Percentiles rank a stretch among this genome's conserved stretches.
Evolutionary conservation across 2,888 invertebrate genomes (phyloP).

Genomic region (Drosophila planitibia): DNA sequence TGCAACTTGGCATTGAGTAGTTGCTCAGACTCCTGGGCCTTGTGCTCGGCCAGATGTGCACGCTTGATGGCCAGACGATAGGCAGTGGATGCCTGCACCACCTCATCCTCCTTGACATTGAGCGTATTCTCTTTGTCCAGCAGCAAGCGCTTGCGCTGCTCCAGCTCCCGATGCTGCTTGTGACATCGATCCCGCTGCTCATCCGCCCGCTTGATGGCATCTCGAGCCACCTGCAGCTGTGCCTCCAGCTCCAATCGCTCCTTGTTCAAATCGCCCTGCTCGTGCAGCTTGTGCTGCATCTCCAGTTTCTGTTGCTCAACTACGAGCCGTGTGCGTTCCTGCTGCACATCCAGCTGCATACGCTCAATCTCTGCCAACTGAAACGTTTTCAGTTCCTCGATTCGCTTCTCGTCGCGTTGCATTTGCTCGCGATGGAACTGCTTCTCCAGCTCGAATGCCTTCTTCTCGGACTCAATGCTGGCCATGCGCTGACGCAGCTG

Average conservation of each 20-base stretch:
- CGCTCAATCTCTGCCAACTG: conserved; percentile 82
- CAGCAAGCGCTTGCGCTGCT: conserved; percentile 82
- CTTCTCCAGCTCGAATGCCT: conserved; percentile 83
- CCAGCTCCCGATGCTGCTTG: conserved; percentile 82
- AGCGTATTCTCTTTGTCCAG: conserved; percentile 82
- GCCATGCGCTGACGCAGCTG: conserved; percentile 83
- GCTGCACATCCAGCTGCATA: conserved; percentile 77
- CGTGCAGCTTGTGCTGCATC: conserved; percentile 76
- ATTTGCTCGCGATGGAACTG: conserved; percentile 83
- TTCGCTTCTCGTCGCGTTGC: conserved; percentile 82
- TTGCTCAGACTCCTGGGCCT: conserved; percentile 77
- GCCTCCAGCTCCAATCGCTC: conserved; percentile 83
- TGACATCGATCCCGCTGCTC: conserved; percentile 83
- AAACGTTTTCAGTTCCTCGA: conserved; percentile 82
- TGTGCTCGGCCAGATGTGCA: conserved; percentile 72
- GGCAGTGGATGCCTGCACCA: conserved; percentile 75
- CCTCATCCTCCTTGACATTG: conserved; percentile 81
- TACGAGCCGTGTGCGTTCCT: conserved; percentile 78
- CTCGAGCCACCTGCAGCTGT: conserved; percentile 83
- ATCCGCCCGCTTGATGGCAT: conserved; percentile 84
- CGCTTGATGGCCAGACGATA: conserved; percentile 81
- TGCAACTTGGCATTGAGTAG: conserved; percentile 81
- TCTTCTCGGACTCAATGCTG: conserved; percentile 83
- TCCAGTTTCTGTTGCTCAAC: conserved; percentile 82
- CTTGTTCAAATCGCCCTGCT: conserved; percentile 65